phyloP scores from a whole-genome alignment of 1,140 invertebrate genomes.

The Trachelipus rathkii region DNA sequence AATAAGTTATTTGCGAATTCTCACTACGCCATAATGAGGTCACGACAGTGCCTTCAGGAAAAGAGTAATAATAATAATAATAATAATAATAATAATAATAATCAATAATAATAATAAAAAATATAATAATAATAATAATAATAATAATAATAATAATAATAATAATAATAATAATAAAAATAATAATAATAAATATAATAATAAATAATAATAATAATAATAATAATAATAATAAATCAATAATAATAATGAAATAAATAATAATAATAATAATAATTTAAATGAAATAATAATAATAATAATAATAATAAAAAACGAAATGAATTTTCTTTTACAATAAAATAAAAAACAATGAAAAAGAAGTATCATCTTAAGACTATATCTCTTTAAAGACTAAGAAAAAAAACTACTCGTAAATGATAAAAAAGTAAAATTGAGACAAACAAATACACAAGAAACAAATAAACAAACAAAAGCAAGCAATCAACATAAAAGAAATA shows the following conservation, averaged over 20 bases:
- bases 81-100: neutral
- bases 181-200: neutral
- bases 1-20: conserved; percentile 35
- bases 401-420: too few relatives aligned
- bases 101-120: neutral
- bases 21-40: conserved; percentile 38
- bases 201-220: neutral
- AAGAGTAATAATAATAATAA: neutral
- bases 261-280: neutral
- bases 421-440: too few relatives aligned
- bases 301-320: too few relatives aligned
- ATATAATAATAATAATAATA: neutral
- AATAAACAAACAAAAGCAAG: too few relatives aligned
- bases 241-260: neutral
- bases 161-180: neutral
- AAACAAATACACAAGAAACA: too few relatives aligned
- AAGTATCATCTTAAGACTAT: too few relatives aligned
- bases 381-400: too few relatives aligned
- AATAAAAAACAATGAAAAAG: too few relatives aligned
- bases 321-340: neutral
- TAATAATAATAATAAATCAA: neutral
- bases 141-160: neutral
- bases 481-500: neutral
- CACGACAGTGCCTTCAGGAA: conserved; percentile 39
- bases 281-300: neutral